Evolutionary conservation across 2,797 vertebrate species (phyloP).

Genomic region (Amazona finschi): DNA sequence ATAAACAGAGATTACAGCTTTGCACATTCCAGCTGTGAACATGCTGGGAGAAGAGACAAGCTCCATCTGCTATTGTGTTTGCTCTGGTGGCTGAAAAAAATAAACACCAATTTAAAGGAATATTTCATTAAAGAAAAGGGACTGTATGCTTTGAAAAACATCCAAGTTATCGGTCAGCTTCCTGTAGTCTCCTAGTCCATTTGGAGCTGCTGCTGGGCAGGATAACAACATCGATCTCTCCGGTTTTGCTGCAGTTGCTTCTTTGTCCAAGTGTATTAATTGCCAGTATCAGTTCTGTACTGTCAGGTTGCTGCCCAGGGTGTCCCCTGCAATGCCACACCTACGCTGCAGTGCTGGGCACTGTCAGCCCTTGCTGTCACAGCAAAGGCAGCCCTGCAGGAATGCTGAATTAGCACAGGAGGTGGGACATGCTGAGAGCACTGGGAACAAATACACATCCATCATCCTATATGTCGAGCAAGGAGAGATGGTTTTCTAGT

Average conservation of each 20-base stretch:
- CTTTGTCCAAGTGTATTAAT: neutral
- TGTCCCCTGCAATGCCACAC: neutral
- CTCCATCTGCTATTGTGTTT: slow-evolving; percentile 1
- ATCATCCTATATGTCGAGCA: neutral
- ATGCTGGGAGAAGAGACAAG: neutral
- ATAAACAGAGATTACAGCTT: neutral
- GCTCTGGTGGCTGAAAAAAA: neutral
- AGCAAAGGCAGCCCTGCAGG: neutral
- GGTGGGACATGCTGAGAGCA: neutral
- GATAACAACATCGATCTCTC: neutral
- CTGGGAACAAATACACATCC: neutral
- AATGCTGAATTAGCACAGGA: neutral
- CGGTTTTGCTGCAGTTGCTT: neutral
- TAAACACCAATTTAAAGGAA: neutral
- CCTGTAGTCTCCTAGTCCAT: neutral
- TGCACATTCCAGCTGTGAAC: slow-evolving; percentile 28
- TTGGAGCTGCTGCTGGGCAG: neutral
- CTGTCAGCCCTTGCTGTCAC: neutral
- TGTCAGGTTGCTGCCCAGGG: neutral
- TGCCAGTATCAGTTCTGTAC: neutral
- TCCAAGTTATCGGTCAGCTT: neutral
- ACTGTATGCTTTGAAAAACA: neutral
- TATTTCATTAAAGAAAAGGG: neutral
- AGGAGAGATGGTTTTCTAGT: neutral
- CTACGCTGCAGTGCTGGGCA: neutral